A percentile compares a stretch with the other conserved stretches of the same genome.
phyloP scores from a whole-genome alignment of 2,113 vertebrate species.

The Hemiprocne comata region DNA sequence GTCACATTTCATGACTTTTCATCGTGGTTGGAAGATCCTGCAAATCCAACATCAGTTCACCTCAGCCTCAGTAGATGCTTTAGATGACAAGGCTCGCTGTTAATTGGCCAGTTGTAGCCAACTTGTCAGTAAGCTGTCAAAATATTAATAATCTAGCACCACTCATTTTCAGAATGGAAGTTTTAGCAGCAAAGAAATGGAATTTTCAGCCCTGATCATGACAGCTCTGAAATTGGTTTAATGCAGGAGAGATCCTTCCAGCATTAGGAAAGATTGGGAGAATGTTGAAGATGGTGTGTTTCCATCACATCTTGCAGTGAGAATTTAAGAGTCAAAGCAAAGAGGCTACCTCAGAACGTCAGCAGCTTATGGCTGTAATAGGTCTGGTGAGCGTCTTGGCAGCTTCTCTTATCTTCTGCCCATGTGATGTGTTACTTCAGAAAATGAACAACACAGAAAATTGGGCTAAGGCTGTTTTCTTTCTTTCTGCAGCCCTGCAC shows the following conservation, averaged over 20 bases:
- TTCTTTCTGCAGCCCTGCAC: neutral
- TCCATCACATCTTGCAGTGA: rapidly evolving
- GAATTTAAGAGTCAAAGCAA: neutral
- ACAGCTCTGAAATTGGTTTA: constrained; percentile 43
- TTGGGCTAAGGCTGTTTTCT: neutral
- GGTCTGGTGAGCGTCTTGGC: neutral
- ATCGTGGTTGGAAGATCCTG: neutral
- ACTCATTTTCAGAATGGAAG: neutral
- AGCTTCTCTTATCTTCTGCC: neutral
- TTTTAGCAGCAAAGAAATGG: constrained; percentile 31
- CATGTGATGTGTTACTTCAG: neutral
- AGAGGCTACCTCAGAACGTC: constrained; percentile 17
- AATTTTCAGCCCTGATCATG: neutral
- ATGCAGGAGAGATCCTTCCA: neutral
- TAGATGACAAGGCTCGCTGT: neutral
- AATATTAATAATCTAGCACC: constrained; percentile 4
- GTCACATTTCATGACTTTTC: neutral
- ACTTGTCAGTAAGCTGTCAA: constrained; percentile 33
- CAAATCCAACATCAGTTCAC: neutral
- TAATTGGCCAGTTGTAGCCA: constrained; percentile 1
- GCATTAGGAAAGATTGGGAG: neutral
- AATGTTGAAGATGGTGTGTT: neutral
- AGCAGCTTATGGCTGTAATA: neutral
- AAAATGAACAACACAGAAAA: neutral
- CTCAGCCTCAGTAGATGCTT: neutral